These are phyloP conservation scores for Drosophila recens DNA, from an alignment of 2,888 invertebrate species.

Conservation along the genomic window DNA sequence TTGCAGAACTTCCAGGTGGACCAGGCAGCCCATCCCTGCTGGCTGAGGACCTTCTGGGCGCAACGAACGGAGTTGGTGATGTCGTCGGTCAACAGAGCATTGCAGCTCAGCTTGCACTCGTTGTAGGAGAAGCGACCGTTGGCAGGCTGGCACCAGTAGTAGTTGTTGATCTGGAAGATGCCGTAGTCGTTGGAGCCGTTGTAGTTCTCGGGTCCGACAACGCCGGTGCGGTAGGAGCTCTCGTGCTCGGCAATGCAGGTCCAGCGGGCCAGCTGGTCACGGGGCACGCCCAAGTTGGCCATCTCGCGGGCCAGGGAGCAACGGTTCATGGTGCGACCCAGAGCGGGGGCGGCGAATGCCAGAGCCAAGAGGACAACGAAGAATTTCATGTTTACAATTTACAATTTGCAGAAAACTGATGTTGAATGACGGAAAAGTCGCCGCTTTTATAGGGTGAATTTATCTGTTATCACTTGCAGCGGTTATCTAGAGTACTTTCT, in stretches of 20 bases:
- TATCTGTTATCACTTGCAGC: constrained; percentile 5
- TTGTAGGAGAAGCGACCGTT: constrained; percentile 70
- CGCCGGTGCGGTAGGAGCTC: constrained; percentile 83
- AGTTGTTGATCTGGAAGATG: constrained; percentile 82
- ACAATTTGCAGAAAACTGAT: constrained; percentile 35
- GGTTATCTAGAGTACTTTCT: constrained; percentile 27
- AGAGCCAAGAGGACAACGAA: constrained; percentile 40
- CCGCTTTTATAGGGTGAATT: constrained; percentile 20
- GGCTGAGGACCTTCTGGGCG: constrained; percentile 62
- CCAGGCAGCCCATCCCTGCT: constrained; percentile 79
- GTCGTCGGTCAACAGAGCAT: constrained; percentile 68
- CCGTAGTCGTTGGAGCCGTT: constrained; percentile 85
- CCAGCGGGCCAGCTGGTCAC: constrained; percentile 62
- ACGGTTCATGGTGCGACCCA: constrained; percentile 55
- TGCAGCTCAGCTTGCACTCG: constrained; percentile 71
- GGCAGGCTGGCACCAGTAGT: constrained; percentile 78
- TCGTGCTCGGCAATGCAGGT: constrained; percentile 68
- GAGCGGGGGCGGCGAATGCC: constrained; percentile 51
- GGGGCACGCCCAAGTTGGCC: constrained; percentile 50
- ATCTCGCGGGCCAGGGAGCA: constrained; percentile 71
- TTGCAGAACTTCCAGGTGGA: constrained; percentile 61
- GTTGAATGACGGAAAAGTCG: background rate
- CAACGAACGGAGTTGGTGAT: constrained; percentile 72
- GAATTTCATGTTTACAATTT: constrained; percentile 40
- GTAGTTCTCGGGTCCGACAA: constrained; percentile 84